Evolutionary conservation across 2,888 invertebrate genomes (phyloP).

Genomic region (Acheta domesticus): DNA sequence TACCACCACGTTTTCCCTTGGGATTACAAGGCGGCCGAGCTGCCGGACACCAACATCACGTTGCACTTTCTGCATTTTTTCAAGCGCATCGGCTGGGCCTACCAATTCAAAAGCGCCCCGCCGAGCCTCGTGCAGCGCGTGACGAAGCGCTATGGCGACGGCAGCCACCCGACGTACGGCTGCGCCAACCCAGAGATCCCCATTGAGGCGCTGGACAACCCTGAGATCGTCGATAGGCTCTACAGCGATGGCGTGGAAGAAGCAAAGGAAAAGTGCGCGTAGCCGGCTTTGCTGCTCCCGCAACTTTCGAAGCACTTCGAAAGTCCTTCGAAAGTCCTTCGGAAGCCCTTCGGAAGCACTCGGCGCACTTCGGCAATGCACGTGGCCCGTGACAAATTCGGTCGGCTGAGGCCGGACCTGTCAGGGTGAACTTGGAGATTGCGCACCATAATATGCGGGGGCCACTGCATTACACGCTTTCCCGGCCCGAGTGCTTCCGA

Average conservation of each 20-base stretch:
- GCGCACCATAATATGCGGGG: too few relatives aligned
- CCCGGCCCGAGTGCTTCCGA: too few relatives aligned
- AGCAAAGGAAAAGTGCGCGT: background rate
- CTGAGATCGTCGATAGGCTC: background rate
- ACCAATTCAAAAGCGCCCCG: constrained; percentile 68
- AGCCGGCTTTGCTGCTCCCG: background rate
- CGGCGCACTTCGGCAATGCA: too few relatives aligned
- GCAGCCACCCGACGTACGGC: constrained; percentile 46
- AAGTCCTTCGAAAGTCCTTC: too few relatives aligned
- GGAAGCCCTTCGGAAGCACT: too few relatives aligned
- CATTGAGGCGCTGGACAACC: background rate
- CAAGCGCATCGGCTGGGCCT: constrained; percentile 73
- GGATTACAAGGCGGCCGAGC: constrained; percentile 66
- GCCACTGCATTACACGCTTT: too few relatives aligned
- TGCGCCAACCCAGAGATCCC: background rate
- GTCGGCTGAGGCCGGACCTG: too few relatives aligned
- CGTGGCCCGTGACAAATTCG: too few relatives aligned
- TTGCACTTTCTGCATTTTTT: constrained; percentile 67
- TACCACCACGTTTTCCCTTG: constrained; percentile 61
- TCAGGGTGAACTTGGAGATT: too few relatives aligned
- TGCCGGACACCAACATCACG: constrained; percentile 61
- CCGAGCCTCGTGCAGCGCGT: constrained; percentile 53
- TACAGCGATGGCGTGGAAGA: background rate
- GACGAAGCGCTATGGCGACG: constrained; percentile 58
- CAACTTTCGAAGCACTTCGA: too few relatives aligned